These are phyloP conservation scores for Volucella inanis DNA, from an alignment of 2,888 invertebrate genomes.

Conservation along the genomic window DNA sequence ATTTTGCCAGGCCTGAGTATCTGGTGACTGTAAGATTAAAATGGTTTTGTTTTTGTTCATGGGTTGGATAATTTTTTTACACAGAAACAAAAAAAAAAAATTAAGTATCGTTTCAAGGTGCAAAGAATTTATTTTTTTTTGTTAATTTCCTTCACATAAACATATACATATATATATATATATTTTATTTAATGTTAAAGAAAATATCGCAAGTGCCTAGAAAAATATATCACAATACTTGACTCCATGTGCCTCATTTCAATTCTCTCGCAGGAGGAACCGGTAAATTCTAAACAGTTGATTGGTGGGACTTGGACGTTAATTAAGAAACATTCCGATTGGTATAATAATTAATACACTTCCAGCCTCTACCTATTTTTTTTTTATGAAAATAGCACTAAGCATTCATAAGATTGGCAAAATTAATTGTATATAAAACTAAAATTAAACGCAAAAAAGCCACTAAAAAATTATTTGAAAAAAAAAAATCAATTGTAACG, in stretches of 20 bases:
- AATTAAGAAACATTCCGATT: slow-evolving; percentile 27
- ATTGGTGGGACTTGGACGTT: slow-evolving; percentile 5
- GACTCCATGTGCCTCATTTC: neutral
- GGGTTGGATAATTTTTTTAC: slow-evolving; percentile 60
- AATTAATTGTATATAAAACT: slow-evolving; percentile 38
- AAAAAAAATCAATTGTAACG: slow-evolving; percentile 5
- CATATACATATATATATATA: slow-evolving; percentile 16
- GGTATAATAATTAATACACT: slow-evolving; percentile 53
- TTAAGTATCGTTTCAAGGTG: slow-evolving; percentile 56
- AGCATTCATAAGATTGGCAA: slow-evolving; percentile 68
- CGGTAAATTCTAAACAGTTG: neutral
- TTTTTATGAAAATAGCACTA: slow-evolving; percentile 53
- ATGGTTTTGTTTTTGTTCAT: slow-evolving; percentile 80
- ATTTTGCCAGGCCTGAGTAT: slow-evolving; percentile 99
- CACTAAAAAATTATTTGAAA: slow-evolving; percentile 56
- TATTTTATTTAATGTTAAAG: slow-evolving; percentile 29
- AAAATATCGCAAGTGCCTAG: neutral
- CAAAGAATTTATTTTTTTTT: slow-evolving; percentile 58
- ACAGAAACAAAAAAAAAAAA: slow-evolving; percentile 55
- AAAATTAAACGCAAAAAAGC: slow-evolving; percentile 66
- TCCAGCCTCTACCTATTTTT: slow-evolving; percentile 22
- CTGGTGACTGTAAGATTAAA: slow-evolving; percentile 95
- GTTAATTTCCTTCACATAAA: slow-evolving; percentile 4
- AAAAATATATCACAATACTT: no score
- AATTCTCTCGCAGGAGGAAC: slow-evolving; percentile 5